A percentile compares a stretch with the other conserved stretches of the same genome.
Conservation (phyloP, 2,888 invertebrate species). For the Plemyria rubiginata region DNA sequence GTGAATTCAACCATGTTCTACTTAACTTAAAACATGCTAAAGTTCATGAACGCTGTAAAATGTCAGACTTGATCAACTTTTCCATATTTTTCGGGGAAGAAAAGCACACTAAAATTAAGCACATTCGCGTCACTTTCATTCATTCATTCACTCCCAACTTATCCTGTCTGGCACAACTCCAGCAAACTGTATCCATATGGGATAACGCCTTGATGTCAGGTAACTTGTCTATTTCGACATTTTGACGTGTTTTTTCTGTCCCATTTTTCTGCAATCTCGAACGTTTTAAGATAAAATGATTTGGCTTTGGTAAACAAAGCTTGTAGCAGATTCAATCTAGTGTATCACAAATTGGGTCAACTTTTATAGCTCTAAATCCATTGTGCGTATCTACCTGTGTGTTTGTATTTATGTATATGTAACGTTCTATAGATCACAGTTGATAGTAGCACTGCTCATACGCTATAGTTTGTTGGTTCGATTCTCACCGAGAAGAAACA, state of each 20-base stretch:
- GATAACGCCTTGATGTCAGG: constrained; percentile 12
- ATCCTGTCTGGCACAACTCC: constrained; percentile 15
- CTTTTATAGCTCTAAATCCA: neutral
- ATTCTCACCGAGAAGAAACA: too few species aligned
- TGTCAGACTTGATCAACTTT: too few species aligned
- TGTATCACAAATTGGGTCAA: neutral
- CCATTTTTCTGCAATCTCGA: neutral
- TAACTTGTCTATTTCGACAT: constrained; percentile 2
- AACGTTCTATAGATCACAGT: too few species aligned
- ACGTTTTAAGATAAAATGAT: neutral
- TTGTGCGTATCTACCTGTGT: neutral
- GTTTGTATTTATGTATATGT: too few species aligned
- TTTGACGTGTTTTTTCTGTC: constrained; percentile 1
- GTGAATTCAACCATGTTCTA: too few species aligned
- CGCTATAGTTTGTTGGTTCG: too few species aligned
- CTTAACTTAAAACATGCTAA: too few species aligned
- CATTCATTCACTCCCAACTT: too few species aligned
- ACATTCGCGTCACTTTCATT: neutral
- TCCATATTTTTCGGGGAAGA: too few species aligned
- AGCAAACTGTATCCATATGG: constrained; percentile 8
- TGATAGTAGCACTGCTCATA: too few species aligned
- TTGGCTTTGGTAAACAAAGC: constrained; percentile 1
- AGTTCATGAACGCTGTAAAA: too few species aligned
- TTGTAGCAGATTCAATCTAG: neutral
- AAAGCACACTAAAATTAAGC: neutral